Percentiles rank a stretch among this genome's conserved stretches.
Conservation (phyloP, 2,113 vertebrate genomes). For the Dromaius novaehollandiae region DNA sequence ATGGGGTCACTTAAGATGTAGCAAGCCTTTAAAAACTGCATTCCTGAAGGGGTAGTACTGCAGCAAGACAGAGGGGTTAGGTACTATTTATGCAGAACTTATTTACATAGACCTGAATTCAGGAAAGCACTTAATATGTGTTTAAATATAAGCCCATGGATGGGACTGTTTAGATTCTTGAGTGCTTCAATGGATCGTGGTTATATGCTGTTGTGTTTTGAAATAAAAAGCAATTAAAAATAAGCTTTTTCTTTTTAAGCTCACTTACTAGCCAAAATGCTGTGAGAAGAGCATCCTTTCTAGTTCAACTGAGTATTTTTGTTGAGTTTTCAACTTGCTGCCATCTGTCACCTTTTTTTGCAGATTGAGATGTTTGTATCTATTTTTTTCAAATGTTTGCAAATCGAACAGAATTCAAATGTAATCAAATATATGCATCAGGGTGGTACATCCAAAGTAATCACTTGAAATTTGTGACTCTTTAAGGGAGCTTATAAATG, state of each 20-base stretch:
- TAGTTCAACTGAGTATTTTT: constrained; percentile 8
- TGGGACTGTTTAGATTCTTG: background rate
- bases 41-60: background rate
- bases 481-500: constrained; percentile 64
- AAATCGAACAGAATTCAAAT: constrained; percentile 73
- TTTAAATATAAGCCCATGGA: background rate
- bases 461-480: constrained; percentile 70
- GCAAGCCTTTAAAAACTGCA: background rate
- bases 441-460: constrained; percentile 64
- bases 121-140: background rate
- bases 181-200: constrained; percentile 16
- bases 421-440: constrained; percentile 62
- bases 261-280: constrained; percentile 14
- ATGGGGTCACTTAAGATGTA: background rate
- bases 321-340: constrained; percentile 22
- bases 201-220: background rate
- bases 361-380: constrained; percentile 50
- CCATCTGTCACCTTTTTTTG: constrained; percentile 64
- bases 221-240: constrained; percentile 31
- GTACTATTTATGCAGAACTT: background rate
- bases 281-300: constrained; percentile 9
- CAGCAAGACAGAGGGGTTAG: background rate
- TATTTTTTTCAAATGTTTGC: constrained; percentile 60
- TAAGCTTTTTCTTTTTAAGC: constrained; percentile 35
- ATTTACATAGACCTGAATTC: background rate